Base-by-base conservation (phyloP, 2,888 invertebrate species). In the Caenorhabditis uteleia region DNA sequence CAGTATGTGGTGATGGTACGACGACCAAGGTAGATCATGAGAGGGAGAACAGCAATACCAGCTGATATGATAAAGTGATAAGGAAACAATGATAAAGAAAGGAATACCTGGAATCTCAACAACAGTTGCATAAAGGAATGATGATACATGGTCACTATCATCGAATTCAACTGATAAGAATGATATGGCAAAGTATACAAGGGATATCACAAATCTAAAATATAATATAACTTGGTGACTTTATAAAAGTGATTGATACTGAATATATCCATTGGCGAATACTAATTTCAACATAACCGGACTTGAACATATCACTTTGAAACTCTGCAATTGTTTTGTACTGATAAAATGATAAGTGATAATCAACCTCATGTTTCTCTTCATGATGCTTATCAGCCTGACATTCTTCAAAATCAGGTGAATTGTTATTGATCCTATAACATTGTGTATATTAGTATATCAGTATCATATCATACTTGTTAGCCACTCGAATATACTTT, bases 201-300 rank as follows among this genome's bases (percentile, higher is more conserved):
- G 39, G n/a, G 66, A 59, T n/a, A 66, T 59, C 8, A 56, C 56
- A 42, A 66, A 53, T 51, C 55, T 55, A 44, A 44, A 39, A 49
- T n/a, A n/a, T n/a, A n/a, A n/a, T n/a, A n/a, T n/a, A n/a, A n/a
- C n/a, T n/a, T n/a, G n/a, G n/a, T n/a, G n/a, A n/a, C n/a, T n/a
- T n/a, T n/a, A n/a, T n/a, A n/a, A n/a, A n/a, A n/a, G n/a, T n/a
- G n/a, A n/a, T n/a, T n/a, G n/a, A n/a, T n/a, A n/a, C n/a, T n/a
- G n/a, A n/a, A n/a, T n/a, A n/a, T 54, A 48, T 31, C 66, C 66
- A 36, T 66, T 66, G 21, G 59, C 59, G 18, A 60, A 47, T 3
- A 66, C 46, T 7, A 56, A 42, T 55, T 53, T 56, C 12, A 66
- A 23, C 20, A 59, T 21, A 34, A 47, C 46, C 3, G 26, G 31